Evolutionary conservation across 1,140 invertebrate genomes (phyloP).

Genomic region (Drosophila busckii): DNA sequence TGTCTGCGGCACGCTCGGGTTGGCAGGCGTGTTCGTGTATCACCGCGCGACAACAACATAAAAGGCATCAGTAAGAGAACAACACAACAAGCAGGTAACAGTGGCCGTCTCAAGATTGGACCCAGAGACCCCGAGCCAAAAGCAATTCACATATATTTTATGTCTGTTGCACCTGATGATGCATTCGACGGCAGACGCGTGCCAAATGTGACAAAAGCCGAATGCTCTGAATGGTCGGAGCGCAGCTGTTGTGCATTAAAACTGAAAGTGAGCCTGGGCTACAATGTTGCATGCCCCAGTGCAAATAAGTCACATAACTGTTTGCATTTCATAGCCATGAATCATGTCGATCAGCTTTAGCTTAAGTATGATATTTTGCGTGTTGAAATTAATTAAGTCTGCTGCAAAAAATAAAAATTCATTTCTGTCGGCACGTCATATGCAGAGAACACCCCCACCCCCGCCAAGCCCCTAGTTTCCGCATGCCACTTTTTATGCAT

Average conservation of each 20-base stretch:
- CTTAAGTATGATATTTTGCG: slow-evolving; percentile 66
- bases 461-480: neutral
- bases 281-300: slow-evolving; percentile 18
- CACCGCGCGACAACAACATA: slow-evolving; percentile 38
- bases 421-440: slow-evolving; percentile 54
- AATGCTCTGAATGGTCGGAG: slow-evolving; percentile 27
- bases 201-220: slow-evolving; percentile 61
- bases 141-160: slow-evolving; percentile 13
- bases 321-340: slow-evolving; percentile 62
- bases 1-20: slow-evolving; percentile 19
- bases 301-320: slow-evolving; percentile 36
- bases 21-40: slow-evolving; percentile 31
- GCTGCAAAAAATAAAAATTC: too few species aligned
- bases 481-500: slow-evolving; percentile 19
- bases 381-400: slow-evolving; percentile 69
- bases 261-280: too few species aligned
- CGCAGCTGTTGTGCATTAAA: too few species aligned
- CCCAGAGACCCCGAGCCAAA: slow-evolving; percentile 11
- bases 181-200: slow-evolving; percentile 59
- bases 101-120: neutral
- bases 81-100: slow-evolving; percentile 7
- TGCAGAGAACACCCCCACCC: slow-evolving; percentile 4
- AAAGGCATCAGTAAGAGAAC: slow-evolving; percentile 27
- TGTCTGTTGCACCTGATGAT: slow-evolving; percentile 54
- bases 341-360: too few species aligned